Percentiles rank a stretch among this genome's conserved stretches.
phyloP scores from a whole-genome alignment of 2,797 vertebrate species.

The Xiphorhynchus erythropygius region DNA sequence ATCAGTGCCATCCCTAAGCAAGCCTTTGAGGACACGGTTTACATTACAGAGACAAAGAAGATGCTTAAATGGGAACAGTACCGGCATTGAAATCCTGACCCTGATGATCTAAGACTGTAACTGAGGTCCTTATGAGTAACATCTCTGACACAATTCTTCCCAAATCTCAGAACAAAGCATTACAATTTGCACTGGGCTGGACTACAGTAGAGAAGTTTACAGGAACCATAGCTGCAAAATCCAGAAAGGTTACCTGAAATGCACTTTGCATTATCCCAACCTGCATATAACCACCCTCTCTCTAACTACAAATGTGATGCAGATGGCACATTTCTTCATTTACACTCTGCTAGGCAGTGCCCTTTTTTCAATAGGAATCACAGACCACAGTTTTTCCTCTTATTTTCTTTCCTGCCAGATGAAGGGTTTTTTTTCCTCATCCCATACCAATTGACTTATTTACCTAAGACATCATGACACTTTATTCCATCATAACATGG shows the following conservation, averaged over 20 bases:
- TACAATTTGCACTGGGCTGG: not conserved
- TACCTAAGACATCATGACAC: not conserved
- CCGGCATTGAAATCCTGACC: not conserved
- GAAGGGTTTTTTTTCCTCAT: not conserved
- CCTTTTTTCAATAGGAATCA: not conserved
- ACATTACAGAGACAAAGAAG: conserved; percentile 16
- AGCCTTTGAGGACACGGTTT: not conserved
- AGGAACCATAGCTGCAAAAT: not conserved
- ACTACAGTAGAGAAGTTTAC: not conserved
- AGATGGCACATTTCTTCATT: not conserved
- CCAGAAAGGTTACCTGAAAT: not conserved
- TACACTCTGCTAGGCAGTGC: not conserved
- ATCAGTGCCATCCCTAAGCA: not conserved
- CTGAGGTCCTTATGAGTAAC: not conserved
- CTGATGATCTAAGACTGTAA: not conserved
- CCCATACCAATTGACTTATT: not conserved
- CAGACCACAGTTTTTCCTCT: not conserved
- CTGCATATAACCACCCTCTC: not conserved
- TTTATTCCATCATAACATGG: conserved; percentile 9
- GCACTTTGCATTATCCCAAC: not conserved
- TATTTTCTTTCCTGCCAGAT: not conserved
- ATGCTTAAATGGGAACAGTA: not conserved
- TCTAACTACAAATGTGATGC: not conserved
- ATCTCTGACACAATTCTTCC: not conserved
- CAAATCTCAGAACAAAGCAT: not conserved